Conservation (phyloP, 2,888 invertebrate species). For the Drepanosiphum platanoidis region DNA sequence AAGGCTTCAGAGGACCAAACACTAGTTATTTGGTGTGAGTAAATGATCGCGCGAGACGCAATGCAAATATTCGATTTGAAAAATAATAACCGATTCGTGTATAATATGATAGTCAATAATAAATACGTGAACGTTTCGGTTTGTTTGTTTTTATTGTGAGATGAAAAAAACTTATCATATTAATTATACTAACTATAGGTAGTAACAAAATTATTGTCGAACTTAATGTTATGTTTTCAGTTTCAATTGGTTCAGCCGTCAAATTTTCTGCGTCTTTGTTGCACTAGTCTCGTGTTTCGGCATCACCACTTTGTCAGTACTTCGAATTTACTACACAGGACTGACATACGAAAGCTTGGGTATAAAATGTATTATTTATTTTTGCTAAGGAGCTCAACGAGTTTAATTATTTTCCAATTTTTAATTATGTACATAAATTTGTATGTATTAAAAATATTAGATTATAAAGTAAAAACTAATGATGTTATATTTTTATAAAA, state of each 20-base stretch:
- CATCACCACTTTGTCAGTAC: conserved; percentile 75
- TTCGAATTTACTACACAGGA: conserved; percentile 75
- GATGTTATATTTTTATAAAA: no score
- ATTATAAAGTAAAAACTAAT: background rate
- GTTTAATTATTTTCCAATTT: no score
- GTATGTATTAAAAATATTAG: background rate
- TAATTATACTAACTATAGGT: no score
- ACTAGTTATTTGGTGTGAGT: conserved; percentile 68
- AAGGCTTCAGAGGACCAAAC: conserved; percentile 68
- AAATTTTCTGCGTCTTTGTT: conserved; percentile 79
- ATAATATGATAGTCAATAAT: background rate
- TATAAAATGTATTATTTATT: conserved; percentile 29
- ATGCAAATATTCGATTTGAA: background rate
- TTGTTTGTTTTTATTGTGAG: background rate
- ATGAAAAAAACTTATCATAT: no score
- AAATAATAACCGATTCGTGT: background rate
- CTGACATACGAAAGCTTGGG: conserved; percentile 69
- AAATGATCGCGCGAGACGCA: background rate
- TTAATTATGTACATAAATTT: background rate
- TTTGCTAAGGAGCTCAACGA: no score
- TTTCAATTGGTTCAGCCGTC: conserved; percentile 71
- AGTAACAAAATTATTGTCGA: no score
- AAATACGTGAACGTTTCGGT: background rate
- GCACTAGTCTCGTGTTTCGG: conserved; percentile 76
- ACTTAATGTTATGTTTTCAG: conserved; percentile 50